phyloP scores from a whole-genome alignment of 2,888 invertebrate genomes.

The Nephrotoma flavescens region DNA sequence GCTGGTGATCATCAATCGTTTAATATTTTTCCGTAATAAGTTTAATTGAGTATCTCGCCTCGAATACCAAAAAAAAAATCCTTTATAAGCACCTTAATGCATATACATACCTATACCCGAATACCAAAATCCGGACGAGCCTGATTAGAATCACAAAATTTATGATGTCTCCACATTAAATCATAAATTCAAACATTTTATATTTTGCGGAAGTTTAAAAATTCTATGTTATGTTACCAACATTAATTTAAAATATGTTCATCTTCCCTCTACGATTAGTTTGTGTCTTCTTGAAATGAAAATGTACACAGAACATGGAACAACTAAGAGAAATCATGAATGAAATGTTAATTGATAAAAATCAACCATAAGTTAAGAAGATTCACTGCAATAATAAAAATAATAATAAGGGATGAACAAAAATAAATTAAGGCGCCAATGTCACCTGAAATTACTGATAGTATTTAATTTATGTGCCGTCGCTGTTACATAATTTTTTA shows the following conservation, averaged over 20 bases:
- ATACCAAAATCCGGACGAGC: background rate
- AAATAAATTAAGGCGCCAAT: slow-evolving; percentile 1
- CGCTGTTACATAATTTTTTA: background rate
- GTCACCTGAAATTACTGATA: background rate
- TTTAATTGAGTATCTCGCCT: background rate
- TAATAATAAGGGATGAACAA: background rate
- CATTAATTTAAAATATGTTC: background rate
- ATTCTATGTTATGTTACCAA: background rate
- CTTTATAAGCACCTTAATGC: background rate
- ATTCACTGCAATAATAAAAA: background rate
- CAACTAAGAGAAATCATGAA: background rate
- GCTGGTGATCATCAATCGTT: background rate
- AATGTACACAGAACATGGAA: background rate
- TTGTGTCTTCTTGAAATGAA: background rate
- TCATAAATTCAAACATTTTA: background rate
- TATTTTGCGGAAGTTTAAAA: background rate
- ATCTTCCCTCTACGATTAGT: background rate
- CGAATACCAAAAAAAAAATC: background rate
- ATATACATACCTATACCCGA: background rate
- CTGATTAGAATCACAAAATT: background rate
- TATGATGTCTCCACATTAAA: background rate
- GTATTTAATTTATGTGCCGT: slow-evolving; percentile 1
- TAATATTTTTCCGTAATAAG: background rate
- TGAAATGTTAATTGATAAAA: background rate
- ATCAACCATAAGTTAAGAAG: background rate